phyloP scores from a whole-genome alignment of 2,888 invertebrate genomes.

The Gymnocheta viridis region DNA sequence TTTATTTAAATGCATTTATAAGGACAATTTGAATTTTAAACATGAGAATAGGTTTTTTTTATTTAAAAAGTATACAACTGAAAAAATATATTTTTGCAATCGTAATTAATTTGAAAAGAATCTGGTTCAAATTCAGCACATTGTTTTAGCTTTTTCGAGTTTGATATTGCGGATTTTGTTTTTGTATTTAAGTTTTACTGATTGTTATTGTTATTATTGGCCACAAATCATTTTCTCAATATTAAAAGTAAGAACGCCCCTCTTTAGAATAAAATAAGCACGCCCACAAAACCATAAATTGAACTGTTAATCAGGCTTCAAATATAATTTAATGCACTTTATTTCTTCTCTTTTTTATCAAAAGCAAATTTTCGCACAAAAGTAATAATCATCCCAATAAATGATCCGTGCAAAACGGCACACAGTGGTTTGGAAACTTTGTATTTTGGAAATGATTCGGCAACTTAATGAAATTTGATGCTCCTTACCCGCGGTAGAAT shows the following conservation, averaged over 20 bases:
- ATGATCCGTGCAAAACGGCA: slow-evolving; percentile 30
- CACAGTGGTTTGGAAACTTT: slow-evolving; percentile 5
- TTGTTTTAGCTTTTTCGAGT: slow-evolving; percentile 34
- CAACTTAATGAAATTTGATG: no score
- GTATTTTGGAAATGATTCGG: not conserved
- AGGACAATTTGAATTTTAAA: slow-evolving; percentile 63
- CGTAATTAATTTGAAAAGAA: slow-evolving; percentile 65
- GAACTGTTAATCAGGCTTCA: slow-evolving; percentile 74
- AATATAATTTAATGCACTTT: slow-evolving; percentile 73
- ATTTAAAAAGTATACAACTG: not conserved
- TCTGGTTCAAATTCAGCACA: slow-evolving; percentile 67
- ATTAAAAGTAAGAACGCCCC: slow-evolving; percentile 64
- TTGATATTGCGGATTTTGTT: not conserved
- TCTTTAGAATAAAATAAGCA: slow-evolving; percentile 72
- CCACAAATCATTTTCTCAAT: slow-evolving; percentile 62
- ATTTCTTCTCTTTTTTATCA: slow-evolving; percentile 8
- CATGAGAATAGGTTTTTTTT: slow-evolving; percentile 53
- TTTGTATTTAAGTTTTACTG: slow-evolving; percentile 13
- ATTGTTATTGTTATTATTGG: slow-evolving; percentile 50
- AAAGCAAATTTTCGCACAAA: slow-evolving; percentile 66
- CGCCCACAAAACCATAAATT: slow-evolving; percentile 74
- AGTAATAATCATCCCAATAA: slow-evolving; percentile 37
- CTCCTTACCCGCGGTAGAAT: no score
- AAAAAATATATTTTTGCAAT: slow-evolving; percentile 46
- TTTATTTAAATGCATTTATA: slow-evolving; percentile 28